Percentiles rank a stretch among this genome's conserved stretches.
Conservation (phyloP, 1,140 invertebrate genomes). For the Lanistes nyassanus region DNA sequence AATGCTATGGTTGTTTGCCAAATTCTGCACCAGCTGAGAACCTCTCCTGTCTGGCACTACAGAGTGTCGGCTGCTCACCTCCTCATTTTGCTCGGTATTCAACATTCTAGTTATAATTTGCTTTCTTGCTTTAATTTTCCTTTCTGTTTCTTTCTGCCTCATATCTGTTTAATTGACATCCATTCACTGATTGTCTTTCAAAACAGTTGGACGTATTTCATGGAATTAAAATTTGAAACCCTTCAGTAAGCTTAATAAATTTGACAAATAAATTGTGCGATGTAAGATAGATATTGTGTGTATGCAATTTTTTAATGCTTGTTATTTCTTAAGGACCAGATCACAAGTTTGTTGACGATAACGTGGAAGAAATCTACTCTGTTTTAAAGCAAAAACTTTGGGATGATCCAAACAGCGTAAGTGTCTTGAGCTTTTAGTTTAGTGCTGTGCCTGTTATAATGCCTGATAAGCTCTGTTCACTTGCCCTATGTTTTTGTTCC, state of each 20-base stretch:
- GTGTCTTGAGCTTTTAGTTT: background rate
- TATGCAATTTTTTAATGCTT: background rate
- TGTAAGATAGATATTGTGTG: background rate
- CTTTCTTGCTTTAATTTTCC: no score
- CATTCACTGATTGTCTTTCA: no score
- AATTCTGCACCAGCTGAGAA: constrained; percentile 46
- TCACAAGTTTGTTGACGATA: constrained; percentile 44
- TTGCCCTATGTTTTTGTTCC: background rate
- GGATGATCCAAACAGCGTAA: constrained; percentile 62
- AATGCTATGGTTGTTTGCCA: constrained; percentile 49
- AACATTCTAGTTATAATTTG: background rate
- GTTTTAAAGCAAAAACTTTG: constrained; percentile 58
- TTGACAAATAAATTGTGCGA: no score
- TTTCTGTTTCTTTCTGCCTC: no score
- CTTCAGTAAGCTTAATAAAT: no score
- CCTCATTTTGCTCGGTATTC: constrained; percentile 56
- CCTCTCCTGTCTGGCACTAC: constrained; percentile 59
- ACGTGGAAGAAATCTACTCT: constrained; percentile 56
- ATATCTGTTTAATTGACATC: no score
- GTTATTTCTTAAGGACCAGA: constrained; percentile 44
- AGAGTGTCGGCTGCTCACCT: constrained; percentile 56
- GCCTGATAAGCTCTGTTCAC: no score
- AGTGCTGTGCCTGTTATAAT: no score
- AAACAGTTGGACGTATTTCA: no score
- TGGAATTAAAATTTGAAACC: no score